phyloP scores from a whole-genome alignment of 1,140 invertebrate species.

The Drosophila watanabei region DNA sequence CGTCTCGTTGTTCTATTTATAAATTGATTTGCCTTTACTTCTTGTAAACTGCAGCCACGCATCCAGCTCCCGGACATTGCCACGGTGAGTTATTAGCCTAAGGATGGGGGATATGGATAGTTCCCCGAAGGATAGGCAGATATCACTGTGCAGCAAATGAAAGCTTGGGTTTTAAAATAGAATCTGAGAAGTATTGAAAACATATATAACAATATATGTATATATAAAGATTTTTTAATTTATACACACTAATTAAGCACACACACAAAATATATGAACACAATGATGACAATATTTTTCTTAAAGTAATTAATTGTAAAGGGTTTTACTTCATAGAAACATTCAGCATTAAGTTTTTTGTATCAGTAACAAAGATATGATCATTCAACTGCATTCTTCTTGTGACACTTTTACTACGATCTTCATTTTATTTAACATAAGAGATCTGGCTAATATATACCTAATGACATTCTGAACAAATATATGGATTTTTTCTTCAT shows the following conservation, averaged over 20 bases:
- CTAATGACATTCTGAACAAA: too few relatives aligned
- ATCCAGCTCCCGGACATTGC: conserved; percentile 25
- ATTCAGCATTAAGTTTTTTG: too few relatives aligned
- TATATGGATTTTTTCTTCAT: too few relatives aligned
- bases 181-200: not conserved
- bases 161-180: not conserved
- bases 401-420: not conserved
- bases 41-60: conserved; percentile 8
- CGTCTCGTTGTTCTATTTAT: conserved; percentile 62
- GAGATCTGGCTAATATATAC: not conserved
- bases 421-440: not conserved
- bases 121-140: not conserved
- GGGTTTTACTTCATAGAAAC: too few relatives aligned
- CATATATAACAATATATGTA: not conserved
- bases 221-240: too few relatives aligned
- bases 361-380: too few relatives aligned
- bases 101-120: not conserved
- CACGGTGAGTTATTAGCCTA: conserved; percentile 51
- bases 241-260: too few relatives aligned
- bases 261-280: too few relatives aligned
- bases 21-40: conserved; percentile 56
- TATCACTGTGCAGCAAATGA: not conserved
- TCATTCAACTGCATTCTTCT: not conserved
- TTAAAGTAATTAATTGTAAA: too few relatives aligned
- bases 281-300: too few relatives aligned